A percentile compares a stretch with the other conserved stretches of the same genome.
Conservation (phyloP, 30 jellyfish, hydroid and myxozoan species). For the Mastigias papua region DNA sequence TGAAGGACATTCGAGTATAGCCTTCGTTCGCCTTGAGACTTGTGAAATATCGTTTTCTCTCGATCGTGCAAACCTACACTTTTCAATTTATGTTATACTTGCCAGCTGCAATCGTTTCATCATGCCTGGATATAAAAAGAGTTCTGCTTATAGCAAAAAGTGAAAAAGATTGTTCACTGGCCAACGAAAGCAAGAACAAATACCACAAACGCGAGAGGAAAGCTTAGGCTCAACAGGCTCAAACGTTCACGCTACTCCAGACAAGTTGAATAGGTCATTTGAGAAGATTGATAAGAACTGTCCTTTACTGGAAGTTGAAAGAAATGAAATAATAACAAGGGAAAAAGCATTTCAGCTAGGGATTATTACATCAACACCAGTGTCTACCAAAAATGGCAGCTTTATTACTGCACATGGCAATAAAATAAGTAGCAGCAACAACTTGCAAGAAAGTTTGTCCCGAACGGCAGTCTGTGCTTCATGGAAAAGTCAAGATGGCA, state of each 20-base stretch:
- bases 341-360: slow-evolving; percentile 5
- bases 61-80: background rate
- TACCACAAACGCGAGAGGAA: background rate
- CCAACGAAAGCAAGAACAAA: slow-evolving; percentile 15
- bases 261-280: background rate
- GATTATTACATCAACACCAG: slow-evolving; percentile 1
- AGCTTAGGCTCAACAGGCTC: background rate
- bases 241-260: background rate
- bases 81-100: background rate
- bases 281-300: slow-evolving; percentile 15
- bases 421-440: background rate
- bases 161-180: slow-evolving; percentile 7
- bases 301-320: slow-evolving; percentile 16
- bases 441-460: slow-evolving; percentile 7
- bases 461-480: slow-evolving; percentile 21
- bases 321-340: slow-evolving; percentile 5
- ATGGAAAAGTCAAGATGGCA: background rate
- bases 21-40: background rate
- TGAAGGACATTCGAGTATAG: background rate
- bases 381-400: background rate
- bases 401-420: slow-evolving; percentile 2
- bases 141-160: background rate
- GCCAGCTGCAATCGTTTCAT: background rate
- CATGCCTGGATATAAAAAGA: slow-evolving; percentile 3
- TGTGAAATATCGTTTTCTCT: background rate